Percentiles rank a stretch among this genome's conserved stretches.
Evolutionary conservation across 2,888 invertebrate species (phyloP).

Genomic region (Chloromyia formosa): DNA sequence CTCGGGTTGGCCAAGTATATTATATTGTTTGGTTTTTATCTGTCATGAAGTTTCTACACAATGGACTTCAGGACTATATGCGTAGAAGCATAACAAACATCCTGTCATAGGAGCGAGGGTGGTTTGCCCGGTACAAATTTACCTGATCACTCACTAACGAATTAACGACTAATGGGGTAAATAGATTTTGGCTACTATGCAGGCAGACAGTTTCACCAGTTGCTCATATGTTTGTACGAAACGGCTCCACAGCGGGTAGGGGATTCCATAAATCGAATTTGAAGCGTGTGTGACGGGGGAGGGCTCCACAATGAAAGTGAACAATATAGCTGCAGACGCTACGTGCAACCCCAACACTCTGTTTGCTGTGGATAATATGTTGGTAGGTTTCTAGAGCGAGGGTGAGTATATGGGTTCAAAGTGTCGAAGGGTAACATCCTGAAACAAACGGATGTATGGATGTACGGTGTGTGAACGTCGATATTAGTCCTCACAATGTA

Average conservation of each 20-base stretch:
- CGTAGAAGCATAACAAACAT: too few species aligned
- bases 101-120: too few species aligned
- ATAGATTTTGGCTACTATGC: slow-evolving; percentile 23
- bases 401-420: not conserved
- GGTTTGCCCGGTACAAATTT: slow-evolving; percentile 13
- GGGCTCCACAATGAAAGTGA: not conserved
- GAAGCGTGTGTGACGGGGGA: not conserved
- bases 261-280: not conserved
- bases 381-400: not conserved
- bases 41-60: not conserved
- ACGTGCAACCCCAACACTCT: too few species aligned
- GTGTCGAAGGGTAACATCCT: slow-evolving; percentile 24
- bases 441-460: not conserved
- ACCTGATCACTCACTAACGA: slow-evolving; percentile 21
- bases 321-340: too few species aligned
- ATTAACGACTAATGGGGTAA: slow-evolving; percentile 32
- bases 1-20: not conserved
- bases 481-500: not conserved
- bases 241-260: not conserved
- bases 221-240: slow-evolving; percentile 14
- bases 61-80: too few species aligned
- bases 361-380: too few species aligned
- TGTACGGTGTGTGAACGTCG: not conserved
- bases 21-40: slow-evolving; percentile 41
- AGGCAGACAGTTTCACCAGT: slow-evolving; percentile 37